These are phyloP conservation scores for Dendrolimus pini DNA, from an alignment of 2,888 invertebrate species.

Conservation along the genomic window DNA sequence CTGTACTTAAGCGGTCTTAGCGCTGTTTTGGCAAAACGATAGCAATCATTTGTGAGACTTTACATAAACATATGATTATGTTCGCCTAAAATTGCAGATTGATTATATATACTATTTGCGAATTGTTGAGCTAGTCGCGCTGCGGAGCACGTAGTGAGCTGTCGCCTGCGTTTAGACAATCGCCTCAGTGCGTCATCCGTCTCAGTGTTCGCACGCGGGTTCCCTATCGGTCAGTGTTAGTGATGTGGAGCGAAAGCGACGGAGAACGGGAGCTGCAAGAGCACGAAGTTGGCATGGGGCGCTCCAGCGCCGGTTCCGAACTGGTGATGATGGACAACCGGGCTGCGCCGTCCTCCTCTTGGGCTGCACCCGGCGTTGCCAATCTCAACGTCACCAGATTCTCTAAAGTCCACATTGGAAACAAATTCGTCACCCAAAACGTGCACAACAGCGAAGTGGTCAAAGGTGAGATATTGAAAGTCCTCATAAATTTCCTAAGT, in stretches of 20 bases:
- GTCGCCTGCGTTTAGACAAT: constrained; percentile 25
- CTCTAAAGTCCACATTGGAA: constrained; percentile 51
- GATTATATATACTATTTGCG: constrained; percentile 16
- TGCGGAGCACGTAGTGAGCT: constrained; percentile 24
- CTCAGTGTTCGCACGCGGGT: constrained; percentile 8
- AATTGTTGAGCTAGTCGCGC: constrained; percentile 32
- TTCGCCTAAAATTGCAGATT: constrained; percentile 13
- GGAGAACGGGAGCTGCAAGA: constrained; percentile 15
- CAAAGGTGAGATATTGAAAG: constrained; percentile 45
- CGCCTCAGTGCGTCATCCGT: constrained; percentile 22
- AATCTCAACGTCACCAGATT: constrained; percentile 51
- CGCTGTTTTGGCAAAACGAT: no score
- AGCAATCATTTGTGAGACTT: no score
- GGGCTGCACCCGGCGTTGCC: constrained; percentile 31
- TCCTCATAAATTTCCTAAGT: background rate
- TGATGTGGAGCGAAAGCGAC: constrained; percentile 34
- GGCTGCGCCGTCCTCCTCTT: constrained; percentile 20
- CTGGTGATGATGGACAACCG: constrained; percentile 37
- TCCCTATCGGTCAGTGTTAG: constrained; percentile 19
- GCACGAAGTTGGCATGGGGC: constrained; percentile 15
- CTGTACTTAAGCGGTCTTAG: no score
- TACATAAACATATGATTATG: background rate
- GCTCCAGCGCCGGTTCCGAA: constrained; percentile 30
- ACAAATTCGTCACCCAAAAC: constrained; percentile 57
- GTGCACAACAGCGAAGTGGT: constrained; percentile 56